Base-by-base conservation (phyloP, 2,797 vertebrate species). In the Alfaro cultratus region DNA sequence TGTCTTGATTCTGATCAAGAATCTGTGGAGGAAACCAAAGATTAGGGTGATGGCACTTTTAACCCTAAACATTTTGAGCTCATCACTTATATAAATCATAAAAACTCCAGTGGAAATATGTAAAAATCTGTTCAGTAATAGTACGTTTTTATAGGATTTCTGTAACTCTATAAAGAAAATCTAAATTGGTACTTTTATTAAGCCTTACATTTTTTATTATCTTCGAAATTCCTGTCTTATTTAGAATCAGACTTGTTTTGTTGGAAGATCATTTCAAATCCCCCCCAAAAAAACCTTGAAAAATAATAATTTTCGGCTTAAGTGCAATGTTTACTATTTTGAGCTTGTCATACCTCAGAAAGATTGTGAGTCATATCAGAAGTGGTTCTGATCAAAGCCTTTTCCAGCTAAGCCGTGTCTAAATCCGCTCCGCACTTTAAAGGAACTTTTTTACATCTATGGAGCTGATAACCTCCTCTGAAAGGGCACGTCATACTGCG, bases 311-410 rank as follows among this genome's bases (percentile, higher is more conserved):
- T n/a, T 43, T 9, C 0, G 5, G 12, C 5, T 43, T 68, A 26
- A 43, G 1, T 70, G 71, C 49, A 21, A 73, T 73, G 23, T 39
- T 74, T 74, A 5, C 31, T 36, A 51, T 23, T 74, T 74, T 26
- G 18, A 47, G 43, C 7, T 75, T 68, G 60, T 15, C 46, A 21
- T 47, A 21, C 31, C 67, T 47, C 62, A 77, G 43, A 39, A 36
- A 16, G 75, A 31, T 49, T 39, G 16, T 76, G 45, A 47, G n/a
- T 75, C 26, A 11, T 21, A 45, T 46, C 41, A 62, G 41, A 67
- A 47, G 13, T 21, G 41, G 74, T 60, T 79, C 43, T 81, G 5
- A 11, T 70, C 12, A 60, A 46, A 75, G 51, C 39, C 29, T 71
- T 75, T 74, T 51, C 47, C n/a, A n/a, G n/a, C 68, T 29, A 18